A percentile compares a stretch with the other conserved stretches of the same genome.
phyloP scores from a whole-genome alignment of 2,113 vertebrate species.

The Labeo rohita region DNA sequence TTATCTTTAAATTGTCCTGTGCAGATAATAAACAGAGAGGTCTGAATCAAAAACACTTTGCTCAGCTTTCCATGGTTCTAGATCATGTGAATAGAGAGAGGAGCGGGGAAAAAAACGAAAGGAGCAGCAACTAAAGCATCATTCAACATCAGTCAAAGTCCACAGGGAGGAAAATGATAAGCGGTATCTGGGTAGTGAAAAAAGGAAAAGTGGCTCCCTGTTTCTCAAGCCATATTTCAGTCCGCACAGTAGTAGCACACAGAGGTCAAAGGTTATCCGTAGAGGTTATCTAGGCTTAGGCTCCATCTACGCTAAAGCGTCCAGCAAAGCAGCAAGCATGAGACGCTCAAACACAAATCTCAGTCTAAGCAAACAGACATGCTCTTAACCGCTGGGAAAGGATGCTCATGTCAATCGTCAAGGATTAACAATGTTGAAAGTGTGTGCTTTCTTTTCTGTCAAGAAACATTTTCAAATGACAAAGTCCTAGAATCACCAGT shows the following conservation, averaged over 20 bases:
- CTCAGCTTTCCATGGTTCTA: slow-evolving; percentile 30
- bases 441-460: slow-evolving; percentile 14
- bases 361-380: slow-evolving; percentile 18
- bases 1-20: slow-evolving; percentile 47
- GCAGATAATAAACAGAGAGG: slow-evolving; percentile 19
- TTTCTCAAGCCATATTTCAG: slow-evolving; percentile 45
- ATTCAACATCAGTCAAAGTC: slow-evolving; percentile 48
- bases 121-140: slow-evolving; percentile 43
- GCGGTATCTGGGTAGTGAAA: slow-evolving; percentile 46
- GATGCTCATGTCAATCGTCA: slow-evolving; percentile 32
- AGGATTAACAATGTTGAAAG: slow-evolving; percentile 34
- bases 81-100: slow-evolving; percentile 21
- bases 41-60: slow-evolving; percentile 27
- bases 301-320: slow-evolving; percentile 32
- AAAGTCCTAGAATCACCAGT: background rate
- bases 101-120: slow-evolving; percentile 18
- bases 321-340: slow-evolving; percentile 12
- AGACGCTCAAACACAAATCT: background rate
- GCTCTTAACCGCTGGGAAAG: slow-evolving; percentile 14
- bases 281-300: slow-evolving; percentile 55
- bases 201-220: slow-evolving; percentile 51
- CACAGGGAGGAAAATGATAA: slow-evolving; percentile 50
- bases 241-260: slow-evolving; percentile 41
- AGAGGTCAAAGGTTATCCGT: slow-evolving; percentile 57
- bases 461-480: slow-evolving; percentile 19